These are phyloP conservation scores for Corythornis madagascariensis DNA, from an alignment of 2,113 vertebrate species.

Conservation along the genomic window DNA sequence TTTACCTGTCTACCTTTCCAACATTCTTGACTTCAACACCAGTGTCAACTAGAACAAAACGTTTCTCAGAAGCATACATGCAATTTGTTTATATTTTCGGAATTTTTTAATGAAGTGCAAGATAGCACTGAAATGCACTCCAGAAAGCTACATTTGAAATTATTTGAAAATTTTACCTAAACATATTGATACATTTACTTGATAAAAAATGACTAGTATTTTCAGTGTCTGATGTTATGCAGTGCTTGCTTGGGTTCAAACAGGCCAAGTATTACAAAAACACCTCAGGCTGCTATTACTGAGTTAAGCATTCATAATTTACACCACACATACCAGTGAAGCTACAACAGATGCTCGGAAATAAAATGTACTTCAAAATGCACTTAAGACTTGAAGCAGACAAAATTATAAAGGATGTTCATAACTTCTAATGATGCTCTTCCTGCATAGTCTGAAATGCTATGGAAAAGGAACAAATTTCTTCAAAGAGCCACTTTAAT, in stretches of 20 bases:
- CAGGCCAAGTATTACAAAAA: not conserved
- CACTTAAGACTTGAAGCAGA: not conserved
- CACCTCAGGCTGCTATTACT: not conserved
- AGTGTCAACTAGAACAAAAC: not conserved
- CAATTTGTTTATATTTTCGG: not conserved
- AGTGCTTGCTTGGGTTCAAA: not conserved
- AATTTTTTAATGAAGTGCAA: not conserved
- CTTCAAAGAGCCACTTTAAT: not conserved
- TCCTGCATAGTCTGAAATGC: not conserved
- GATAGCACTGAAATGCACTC: not conserved
- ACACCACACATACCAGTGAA: rapidly evolving
- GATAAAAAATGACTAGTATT: not conserved
- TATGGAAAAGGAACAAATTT: not conserved
- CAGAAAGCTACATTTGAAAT: not conserved
- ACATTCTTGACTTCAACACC: not conserved
- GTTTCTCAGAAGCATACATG: not conserved
- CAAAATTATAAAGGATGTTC: not conserved
- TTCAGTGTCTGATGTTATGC: not conserved
- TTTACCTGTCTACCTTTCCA: not conserved
- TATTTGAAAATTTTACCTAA: not conserved
- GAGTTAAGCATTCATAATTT: not conserved
- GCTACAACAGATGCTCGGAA: not conserved
- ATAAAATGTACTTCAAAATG: not conserved
- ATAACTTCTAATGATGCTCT: not conserved
- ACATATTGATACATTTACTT: not conserved